Base-by-base conservation (phyloP, 2,888 invertebrate species). In the Pyrochroa serraticornis region DNA sequence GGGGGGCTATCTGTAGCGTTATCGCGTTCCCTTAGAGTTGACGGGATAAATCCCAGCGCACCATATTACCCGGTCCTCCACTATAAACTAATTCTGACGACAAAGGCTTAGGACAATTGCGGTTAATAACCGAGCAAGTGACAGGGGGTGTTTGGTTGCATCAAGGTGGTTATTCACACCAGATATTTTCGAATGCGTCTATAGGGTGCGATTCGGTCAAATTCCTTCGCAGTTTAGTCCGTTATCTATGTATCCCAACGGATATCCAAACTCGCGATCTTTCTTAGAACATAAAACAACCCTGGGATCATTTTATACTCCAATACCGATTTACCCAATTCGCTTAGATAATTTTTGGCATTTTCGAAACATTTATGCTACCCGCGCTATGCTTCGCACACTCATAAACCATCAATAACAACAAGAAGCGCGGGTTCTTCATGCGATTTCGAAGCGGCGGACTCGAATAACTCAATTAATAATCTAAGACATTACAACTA, bases 171-270 rank as follows among this genome's bases (percentile, higher is more conserved):
- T 65, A 66, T 64, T 68, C 62, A 60, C 52, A 50, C n/a, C n/a
- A 52, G 60, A 65, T 68, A 66, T 66, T 69, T 66, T 63, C 58
- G 53, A 61, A 66, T 58, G 58, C 63, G 60, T 67, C 68, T 63
- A 56, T 63, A 46, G 68, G 67, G 68, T 67, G 62, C 60, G 63
- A 64, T 68, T 69, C 62, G 60, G 55, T 59, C 61, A 64, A 66
- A 66, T 67, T 65, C 64, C 60, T 65, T 62, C 51, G 64, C 60
- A 64, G 63, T 66, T 66, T 62, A 58, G 62, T 57, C 53, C 53
- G 66, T 67, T 68, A 68, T 70, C 66, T 68, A 70, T 67, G 65
- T 68, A 62, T 67, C 69, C 67, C 67, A 38, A 37, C 53, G 66
- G 68, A 66, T 64, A 62, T 47, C 54, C 44, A 42, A 45, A 9